Conservation (phyloP, 1,140 invertebrate genomes). For the Platyscapa corneri region DNA sequence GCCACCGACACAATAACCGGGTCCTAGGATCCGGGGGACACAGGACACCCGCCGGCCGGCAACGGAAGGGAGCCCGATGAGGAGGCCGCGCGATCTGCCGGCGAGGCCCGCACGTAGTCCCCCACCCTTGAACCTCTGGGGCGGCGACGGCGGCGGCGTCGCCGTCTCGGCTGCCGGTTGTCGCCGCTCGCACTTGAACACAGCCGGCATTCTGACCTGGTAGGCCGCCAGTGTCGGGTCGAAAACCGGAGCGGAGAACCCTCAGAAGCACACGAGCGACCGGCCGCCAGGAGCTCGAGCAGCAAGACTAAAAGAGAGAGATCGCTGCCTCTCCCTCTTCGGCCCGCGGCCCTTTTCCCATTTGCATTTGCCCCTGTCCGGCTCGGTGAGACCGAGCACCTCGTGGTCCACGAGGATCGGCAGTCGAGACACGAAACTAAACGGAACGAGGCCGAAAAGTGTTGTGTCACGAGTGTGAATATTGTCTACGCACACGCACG, state of each 20-base stretch:
- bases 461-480: slow-evolving; percentile 25
- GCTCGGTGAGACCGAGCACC: too few relatives aligned
- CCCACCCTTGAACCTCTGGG: slow-evolving; percentile 33
- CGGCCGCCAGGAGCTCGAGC: slow-evolving; percentile 8
- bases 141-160: slow-evolving; percentile 46
- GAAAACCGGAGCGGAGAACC: slow-evolving; percentile 51
- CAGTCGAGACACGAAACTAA: background rate
- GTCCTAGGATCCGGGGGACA: background rate
- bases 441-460: slow-evolving; percentile 5
- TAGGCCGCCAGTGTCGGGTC: slow-evolving; percentile 71
- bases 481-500: background rate
- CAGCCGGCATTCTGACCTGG: slow-evolving; percentile 71
- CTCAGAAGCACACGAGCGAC: background rate
- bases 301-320: background rate
- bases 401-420: background rate
- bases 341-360: background rate
- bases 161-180: slow-evolving; percentile 9
- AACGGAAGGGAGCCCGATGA: background rate
- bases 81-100: slow-evolving; percentile 23
- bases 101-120: slow-evolving; percentile 14
- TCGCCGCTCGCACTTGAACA: background rate
- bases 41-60: background rate
- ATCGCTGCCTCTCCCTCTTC: background rate
- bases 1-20: slow-evolving; percentile 3
- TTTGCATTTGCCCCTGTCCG: background rate